Evolutionary conservation across 2,113 vertebrate species (phyloP), one percentile per base, ranked within the genome.

Genomic region (Lampris incognitus): DNA sequence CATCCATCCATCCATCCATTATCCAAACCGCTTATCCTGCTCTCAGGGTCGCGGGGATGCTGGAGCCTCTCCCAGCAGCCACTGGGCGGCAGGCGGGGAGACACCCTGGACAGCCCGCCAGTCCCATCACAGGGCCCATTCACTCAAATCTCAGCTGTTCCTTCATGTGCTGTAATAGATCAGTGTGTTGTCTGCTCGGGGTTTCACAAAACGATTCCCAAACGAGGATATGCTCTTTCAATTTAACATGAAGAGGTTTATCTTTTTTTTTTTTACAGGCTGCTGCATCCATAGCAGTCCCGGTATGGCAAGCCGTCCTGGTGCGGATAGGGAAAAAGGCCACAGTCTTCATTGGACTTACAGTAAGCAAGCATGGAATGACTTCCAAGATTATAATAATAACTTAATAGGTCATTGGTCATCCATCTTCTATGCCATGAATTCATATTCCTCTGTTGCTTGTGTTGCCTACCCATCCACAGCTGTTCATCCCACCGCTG

Each of bases 401-500:
- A 6, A 54, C 13, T 3, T 8, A 4, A 50, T 36, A 44, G 6
- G 44, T 40, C 11, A 63, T 1, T 56, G 1, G 9, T 46, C 44
- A 46, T 46, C 1, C 11, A 0, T 6, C 42, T 49, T n/a, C 24
- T 42, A 57, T 24, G 1, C 37, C 9, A n/a, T 72, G n/a, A 57
- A 4, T 59, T 13, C 49, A 9, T n/a, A 49, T 48, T 69, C 7
- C 8, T 10, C 10, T 40, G 42, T 44, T n/a, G 36, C 2, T n/a
- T 49, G 7, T 46, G 50, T 65, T 3, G 39, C 37, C 55, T 55
- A 41, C 62, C 57, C 64, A 1, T 85, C 44, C 82, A 2, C 84
- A 96, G 95, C 84, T 95, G 40, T 92, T 90, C 72, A 90, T 95
- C 73, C 94, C 93, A 10, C 90, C 93, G 6, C 80, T 92, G 61